These are phyloP conservation scores for Ataeniobius toweri DNA, from an alignment of 2,797 vertebrate genomes.

Conservation along the genomic window DNA sequence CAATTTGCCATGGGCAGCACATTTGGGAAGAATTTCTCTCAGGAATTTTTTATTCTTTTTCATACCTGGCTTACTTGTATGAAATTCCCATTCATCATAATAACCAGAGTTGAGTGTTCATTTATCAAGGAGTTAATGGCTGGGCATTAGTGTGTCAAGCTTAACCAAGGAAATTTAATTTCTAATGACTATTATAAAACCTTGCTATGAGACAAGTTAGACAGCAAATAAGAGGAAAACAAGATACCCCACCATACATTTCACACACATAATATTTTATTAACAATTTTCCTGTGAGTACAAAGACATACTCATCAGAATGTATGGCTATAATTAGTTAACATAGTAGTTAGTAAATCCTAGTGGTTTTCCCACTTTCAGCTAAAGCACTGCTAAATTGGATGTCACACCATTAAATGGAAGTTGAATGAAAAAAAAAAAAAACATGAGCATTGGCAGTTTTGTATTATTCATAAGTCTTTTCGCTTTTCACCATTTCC, in stretches of 20 bases:
- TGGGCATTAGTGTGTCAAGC: slow-evolving; percentile 54
- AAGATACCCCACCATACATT: slow-evolving; percentile 22
- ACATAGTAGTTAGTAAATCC: neutral
- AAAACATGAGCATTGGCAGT: neutral
- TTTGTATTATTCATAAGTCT: neutral
- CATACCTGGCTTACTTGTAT: slow-evolving; percentile 65
- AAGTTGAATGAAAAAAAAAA: neutral
- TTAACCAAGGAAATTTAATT: slow-evolving; percentile 62
- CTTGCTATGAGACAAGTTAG: slow-evolving; percentile 67
- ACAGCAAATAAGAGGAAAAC: slow-evolving; percentile 45
- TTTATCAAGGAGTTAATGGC: slow-evolving; percentile 74
- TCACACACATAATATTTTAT: slow-evolving; percentile 18
- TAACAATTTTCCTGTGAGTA: slow-evolving; percentile 26
- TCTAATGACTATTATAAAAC: slow-evolving; percentile 64
- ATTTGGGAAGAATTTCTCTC: slow-evolving; percentile 62
- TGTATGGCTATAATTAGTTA: neutral
- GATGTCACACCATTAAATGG: neutral
- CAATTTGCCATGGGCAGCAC: slow-evolving; percentile 69
- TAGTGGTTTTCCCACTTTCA: neutral
- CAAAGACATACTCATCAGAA: neutral
- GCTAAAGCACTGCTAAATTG: neutral
- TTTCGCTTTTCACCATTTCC: neutral
- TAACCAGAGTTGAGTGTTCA: slow-evolving; percentile 80
- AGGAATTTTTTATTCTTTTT: slow-evolving; percentile 12
- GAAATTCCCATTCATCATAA: slow-evolving; percentile 83